Evolutionary conservation across 1,140 invertebrate species (phyloP).

Genomic region (Oryctes rhinoceros): DNA sequence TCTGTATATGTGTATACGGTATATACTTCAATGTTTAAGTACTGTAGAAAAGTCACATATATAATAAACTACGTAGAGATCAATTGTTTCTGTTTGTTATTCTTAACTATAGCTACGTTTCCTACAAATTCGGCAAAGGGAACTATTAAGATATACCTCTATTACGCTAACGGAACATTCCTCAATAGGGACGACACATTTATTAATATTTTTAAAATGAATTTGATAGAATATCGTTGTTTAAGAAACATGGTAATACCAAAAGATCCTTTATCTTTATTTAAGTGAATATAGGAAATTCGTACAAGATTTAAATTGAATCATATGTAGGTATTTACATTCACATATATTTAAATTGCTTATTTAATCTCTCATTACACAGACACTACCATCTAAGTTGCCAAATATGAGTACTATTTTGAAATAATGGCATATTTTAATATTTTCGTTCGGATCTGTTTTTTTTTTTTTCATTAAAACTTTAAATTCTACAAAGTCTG

Average conservation of each 20-base stretch:
- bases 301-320: neutral
- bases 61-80: slow-evolving; percentile 32
- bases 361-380: slow-evolving; percentile 21
- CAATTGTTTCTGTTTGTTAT: slow-evolving; percentile 6
- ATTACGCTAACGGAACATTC: neutral
- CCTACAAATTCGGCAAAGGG: slow-evolving; percentile 7
- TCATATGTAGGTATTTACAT: neutral
- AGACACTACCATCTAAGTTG: neutral
- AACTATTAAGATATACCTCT: neutral
- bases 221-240: slow-evolving; percentile 22
- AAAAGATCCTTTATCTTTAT: neutral
- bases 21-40: slow-evolving; percentile 18
- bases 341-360: slow-evolving; percentile 12
- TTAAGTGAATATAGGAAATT: neutral
- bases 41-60: slow-evolving; percentile 27
- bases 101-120: slow-evolving; percentile 4
- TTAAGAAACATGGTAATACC: slow-evolving; percentile 34
- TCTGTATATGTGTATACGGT: slow-evolving; percentile 20
- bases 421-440: no score
- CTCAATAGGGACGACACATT: slow-evolving; percentile 15
- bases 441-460: no score
- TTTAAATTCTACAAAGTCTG: no score
- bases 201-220: slow-evolving; percentile 29
- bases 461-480: no score
- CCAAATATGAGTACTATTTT: slow-evolving; percentile 7